phyloP scores from a whole-genome alignment of 2,797 vertebrate genomes.

The Huso huso region DNA sequence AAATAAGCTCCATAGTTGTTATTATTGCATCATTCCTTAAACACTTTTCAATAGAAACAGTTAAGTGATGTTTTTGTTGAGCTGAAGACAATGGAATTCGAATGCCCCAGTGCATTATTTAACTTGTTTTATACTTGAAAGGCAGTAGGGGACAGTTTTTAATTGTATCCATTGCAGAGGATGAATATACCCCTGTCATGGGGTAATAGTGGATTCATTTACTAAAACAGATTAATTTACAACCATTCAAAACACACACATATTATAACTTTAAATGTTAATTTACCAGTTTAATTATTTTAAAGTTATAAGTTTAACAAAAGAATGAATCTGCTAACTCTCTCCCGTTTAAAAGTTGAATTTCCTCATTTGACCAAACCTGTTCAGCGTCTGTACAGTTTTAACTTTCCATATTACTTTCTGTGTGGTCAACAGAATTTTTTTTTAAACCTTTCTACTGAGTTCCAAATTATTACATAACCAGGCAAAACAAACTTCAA shows the following conservation, averaged over 20 bases:
- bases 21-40: too few relatives aligned
- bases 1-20: too few relatives aligned
- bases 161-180: neutral
- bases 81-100: neutral
- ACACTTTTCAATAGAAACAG: too few relatives aligned
- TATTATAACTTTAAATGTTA: neutral
- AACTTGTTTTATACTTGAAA: neutral
- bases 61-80: neutral
- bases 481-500: too few relatives aligned
- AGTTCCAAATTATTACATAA: too few relatives aligned
- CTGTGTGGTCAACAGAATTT: too few relatives aligned
- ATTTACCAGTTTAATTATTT: neutral
- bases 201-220: too few relatives aligned
- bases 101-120: neutral
- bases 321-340: neutral
- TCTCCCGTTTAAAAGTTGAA: neutral
- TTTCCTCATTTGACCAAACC: too few relatives aligned
- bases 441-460: too few relatives aligned
- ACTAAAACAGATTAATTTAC: neutral
- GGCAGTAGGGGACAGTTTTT: neutral
- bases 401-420: too few relatives aligned
- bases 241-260: neutral
- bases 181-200: neutral
- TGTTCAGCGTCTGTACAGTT: too few relatives aligned
- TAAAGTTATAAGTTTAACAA: too few relatives aligned